A percentile compares a stretch with the other conserved stretches of the same genome.
Evolutionary conservation across 2,888 invertebrate genomes (phyloP).

Genomic region (Pyrrhia umbra): DNA sequence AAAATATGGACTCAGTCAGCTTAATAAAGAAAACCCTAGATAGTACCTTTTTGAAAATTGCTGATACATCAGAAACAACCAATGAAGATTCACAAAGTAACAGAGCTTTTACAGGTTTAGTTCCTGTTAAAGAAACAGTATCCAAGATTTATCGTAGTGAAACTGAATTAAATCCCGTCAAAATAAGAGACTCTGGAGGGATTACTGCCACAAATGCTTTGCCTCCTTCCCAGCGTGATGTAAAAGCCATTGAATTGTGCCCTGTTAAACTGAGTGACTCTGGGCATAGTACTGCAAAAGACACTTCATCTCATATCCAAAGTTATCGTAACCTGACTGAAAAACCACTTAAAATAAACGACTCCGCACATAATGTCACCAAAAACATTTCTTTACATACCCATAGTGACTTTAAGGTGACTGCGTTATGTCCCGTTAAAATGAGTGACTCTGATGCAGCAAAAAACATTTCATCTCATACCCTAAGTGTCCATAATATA

Average conservation of each 20-base stretch:
- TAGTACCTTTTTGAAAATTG: background rate
- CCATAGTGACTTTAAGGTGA: background rate
- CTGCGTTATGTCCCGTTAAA: background rate
- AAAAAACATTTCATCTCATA: background rate
- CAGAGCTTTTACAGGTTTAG: background rate
- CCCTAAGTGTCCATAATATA: background rate
- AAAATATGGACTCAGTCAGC: background rate
- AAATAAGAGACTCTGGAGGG: background rate
- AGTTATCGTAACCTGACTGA: background rate
- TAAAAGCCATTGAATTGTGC: background rate
- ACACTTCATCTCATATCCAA: background rate
- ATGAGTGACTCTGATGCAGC: background rate
- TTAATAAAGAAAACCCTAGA: slow-evolving; percentile 18
- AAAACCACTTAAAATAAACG: background rate
- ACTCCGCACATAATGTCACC: background rate
- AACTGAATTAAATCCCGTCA: background rate
- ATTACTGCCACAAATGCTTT: background rate
- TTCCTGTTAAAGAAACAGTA: background rate
- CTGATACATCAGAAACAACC: background rate
- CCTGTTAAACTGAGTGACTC: background rate
- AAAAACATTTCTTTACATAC: background rate
- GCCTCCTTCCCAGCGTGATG: background rate
- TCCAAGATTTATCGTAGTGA: background rate
- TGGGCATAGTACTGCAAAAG: background rate
- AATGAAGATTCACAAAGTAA: background rate